Evolutionary conservation across 2,797 vertebrate species (phyloP).

Genomic region (Esox masquinongy): DNA sequence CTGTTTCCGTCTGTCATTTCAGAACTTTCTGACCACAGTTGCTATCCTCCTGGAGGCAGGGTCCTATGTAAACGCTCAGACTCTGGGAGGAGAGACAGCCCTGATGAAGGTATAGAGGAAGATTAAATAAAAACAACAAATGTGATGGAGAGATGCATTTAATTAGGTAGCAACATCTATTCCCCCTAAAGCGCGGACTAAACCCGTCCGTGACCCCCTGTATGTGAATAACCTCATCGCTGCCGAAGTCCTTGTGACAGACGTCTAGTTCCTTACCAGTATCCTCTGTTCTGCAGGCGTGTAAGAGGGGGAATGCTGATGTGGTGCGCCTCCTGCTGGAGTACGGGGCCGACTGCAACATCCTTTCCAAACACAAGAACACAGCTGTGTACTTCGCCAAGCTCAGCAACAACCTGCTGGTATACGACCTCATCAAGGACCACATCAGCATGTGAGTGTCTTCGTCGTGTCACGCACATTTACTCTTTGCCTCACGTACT

Average conservation of each 20-base stretch:
- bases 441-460: constrained; percentile 87
- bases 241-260: background rate
- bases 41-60: constrained; percentile 95
- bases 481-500: background rate
- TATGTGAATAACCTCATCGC: background rate
- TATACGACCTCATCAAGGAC: constrained; percentile 89
- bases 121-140: background rate
- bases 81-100: constrained; percentile 89
- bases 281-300: constrained; percentile 76
- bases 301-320: constrained; percentile 92
- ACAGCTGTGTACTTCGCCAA: constrained; percentile 91
- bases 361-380: constrained; percentile 91
- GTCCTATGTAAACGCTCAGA: constrained; percentile 89
- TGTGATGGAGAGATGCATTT: background rate
- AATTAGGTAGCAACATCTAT: background rate
- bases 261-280: background rate
- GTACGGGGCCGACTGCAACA: constrained; percentile 92
- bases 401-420: constrained; percentile 85
- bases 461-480: background rate
- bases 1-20: background rate
- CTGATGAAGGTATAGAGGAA: constrained; percentile 88
- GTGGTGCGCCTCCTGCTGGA: constrained; percentile 95
- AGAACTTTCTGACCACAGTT: constrained; percentile 95
- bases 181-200: background rate
- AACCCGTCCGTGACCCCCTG: background rate